These are phyloP conservation scores for Cremastobaeus sp. DNA, from an alignment of 2,888 invertebrate genomes.

Conservation along the genomic window DNA sequence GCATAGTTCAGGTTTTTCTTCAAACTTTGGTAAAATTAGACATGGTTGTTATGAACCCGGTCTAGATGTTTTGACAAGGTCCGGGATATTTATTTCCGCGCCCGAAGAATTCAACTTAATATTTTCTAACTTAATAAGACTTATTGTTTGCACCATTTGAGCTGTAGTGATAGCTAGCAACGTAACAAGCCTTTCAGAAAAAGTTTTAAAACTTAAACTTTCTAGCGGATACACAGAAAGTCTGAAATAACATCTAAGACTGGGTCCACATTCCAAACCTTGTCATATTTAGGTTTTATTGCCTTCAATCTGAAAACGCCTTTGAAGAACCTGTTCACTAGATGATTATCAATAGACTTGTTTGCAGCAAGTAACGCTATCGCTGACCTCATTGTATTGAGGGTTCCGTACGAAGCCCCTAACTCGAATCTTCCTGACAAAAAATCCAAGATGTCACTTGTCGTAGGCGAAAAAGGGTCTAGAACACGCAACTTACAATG, in stretches of 20 bases:
- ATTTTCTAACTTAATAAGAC: slow-evolving; percentile 25
- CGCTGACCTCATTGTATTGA: slow-evolving; percentile 17
- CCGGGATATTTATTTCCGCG: slow-evolving; percentile 17
- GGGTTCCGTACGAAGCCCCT: slow-evolving; percentile 30
- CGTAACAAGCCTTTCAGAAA: slow-evolving; percentile 7
- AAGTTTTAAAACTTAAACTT: neutral
- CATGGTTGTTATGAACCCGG: slow-evolving; percentile 26
- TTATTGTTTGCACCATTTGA: slow-evolving; percentile 39
- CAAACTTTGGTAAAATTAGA: slow-evolving; percentile 21
- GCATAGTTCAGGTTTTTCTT: slow-evolving; percentile 15
- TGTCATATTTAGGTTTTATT: slow-evolving; percentile 20
- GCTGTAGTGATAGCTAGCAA: slow-evolving; percentile 40
- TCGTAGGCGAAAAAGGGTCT: neutral
- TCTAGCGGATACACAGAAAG: slow-evolving; percentile 3
- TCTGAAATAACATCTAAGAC: slow-evolving; percentile 1
- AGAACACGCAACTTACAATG: neutral
- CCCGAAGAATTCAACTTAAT: neutral
- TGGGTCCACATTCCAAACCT: slow-evolving; percentile 26
- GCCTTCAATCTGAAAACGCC: slow-evolving; percentile 22
- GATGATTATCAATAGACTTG: slow-evolving; percentile 1
- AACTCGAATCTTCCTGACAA: slow-evolving; percentile 13
- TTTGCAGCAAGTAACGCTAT: slow-evolving; percentile 8
- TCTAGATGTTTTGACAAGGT: slow-evolving; percentile 38
- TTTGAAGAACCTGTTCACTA: slow-evolving; percentile 29
- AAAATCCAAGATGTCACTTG: slow-evolving; percentile 1